Evolutionary conservation across 1,140 invertebrate species (phyloP), one percentile per base, ranked within the genome.

Genomic region (Lepidurus arcticus): DNA sequence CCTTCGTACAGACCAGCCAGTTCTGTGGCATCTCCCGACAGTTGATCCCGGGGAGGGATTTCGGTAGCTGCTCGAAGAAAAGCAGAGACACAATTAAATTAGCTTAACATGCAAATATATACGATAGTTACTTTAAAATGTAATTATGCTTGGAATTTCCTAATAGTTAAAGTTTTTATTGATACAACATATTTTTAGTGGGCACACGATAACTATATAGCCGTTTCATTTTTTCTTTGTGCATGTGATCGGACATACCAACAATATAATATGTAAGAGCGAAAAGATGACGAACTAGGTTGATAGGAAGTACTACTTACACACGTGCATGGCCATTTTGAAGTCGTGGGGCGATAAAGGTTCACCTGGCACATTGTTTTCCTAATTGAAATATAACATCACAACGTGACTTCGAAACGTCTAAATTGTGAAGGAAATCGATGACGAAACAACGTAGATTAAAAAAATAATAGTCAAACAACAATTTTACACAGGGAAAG

Each of bases 1-100:
- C 84, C 84, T 77, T 85, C 83, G 78, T 83, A 85, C 7, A 85
- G 80, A 2, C 83, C 84, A 74, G 84, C 84, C 42, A 83, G 34
- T 78, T 84, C 83, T 7, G 84, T 81, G 7, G 84, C 83, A 79
- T 84, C 83, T n/a, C 79, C 73, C 13, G 43, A 73, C n/a, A 77
- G 73, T n/a, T 44, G 44, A 42, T 80, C 47, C 73, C 73, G 53
- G 24, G 78, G 78, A 13, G 77, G 80, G 53, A 73, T 47, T 73
- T 79, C 77, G 44, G 65, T 34, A 21, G 44, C 73, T 77, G 45
- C 3, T n/a, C 16, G 24, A 80, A 47, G 10, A 65, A 45, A 79
- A 34, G 81, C n/a, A 1, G 44, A 13, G 16, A 21, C 0, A 47
- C 10, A 65, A 65, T 13, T 13, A 65, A 21, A 65, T n/a, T 65